phyloP scores from a whole-genome alignment of 2,888 invertebrate species.

The Pollenia amentaria region DNA sequence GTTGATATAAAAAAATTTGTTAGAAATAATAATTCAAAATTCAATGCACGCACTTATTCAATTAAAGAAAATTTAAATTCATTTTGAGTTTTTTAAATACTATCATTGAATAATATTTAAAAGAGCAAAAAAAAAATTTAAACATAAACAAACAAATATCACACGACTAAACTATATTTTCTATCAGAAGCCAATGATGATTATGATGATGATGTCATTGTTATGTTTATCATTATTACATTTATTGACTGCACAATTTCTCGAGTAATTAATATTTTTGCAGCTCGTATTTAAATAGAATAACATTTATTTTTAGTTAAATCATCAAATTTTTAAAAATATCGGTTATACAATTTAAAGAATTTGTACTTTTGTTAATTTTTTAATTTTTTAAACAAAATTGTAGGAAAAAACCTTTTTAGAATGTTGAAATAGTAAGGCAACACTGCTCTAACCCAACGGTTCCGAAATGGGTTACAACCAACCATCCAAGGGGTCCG shows the following conservation, averaged over 20 bases:
- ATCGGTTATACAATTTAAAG: no score
- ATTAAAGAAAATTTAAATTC: slow-evolving; percentile 54
- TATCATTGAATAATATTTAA: slow-evolving; percentile 35
- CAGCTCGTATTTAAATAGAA: no score
- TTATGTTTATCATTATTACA: slow-evolving; percentile 14
- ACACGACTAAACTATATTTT: slow-evolving; percentile 23
- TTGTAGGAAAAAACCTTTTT: no score
- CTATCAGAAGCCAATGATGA: slow-evolving; percentile 1
- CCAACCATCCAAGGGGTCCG: no score
- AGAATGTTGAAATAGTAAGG: no score
- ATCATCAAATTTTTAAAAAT: no score
- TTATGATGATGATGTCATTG: slow-evolving; percentile 37
- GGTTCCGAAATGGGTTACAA: no score
- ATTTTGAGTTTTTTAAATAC: slow-evolving; percentile 20
- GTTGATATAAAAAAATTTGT: neutral
- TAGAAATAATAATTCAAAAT: slow-evolving; percentile 15
- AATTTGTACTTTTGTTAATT: no score
- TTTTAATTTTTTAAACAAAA: no score
- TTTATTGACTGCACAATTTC: neutral
- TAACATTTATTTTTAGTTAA: no score
- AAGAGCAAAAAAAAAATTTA: neutral
- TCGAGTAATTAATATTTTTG: no score
- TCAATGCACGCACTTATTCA: slow-evolving; percentile 46
- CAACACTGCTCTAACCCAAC: no score
- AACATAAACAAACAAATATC: neutral